These are phyloP conservation scores for Limnephilus rhombicus DNA, from an alignment of 2,888 invertebrate genomes.

Conservation along the genomic window DNA sequence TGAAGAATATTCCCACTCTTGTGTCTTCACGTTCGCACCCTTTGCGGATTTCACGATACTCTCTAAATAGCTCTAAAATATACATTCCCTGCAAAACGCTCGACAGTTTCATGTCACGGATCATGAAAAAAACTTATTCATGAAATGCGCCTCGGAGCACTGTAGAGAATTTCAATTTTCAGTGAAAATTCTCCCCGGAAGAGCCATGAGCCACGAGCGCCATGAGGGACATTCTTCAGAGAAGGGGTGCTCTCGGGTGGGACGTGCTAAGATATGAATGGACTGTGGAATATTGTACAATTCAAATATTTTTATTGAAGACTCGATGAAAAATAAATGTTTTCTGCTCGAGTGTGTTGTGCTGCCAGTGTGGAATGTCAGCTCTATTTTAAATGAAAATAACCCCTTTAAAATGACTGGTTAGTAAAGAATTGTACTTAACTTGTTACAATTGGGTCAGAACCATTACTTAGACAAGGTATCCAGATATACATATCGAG, in stretches of 20 bases:
- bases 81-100: not conserved
- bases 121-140: not conserved
- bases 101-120: conserved; percentile 1
- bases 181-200: not conserved
- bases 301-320: not conserved
- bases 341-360: not conserved
- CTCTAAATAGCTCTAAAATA: not conserved
- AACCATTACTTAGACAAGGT: too few species aligned
- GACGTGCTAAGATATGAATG: not conserved
- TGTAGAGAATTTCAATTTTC: not conserved
- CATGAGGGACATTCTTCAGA: not conserved
- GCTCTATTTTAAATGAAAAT: not conserved
- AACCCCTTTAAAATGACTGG: not conserved
- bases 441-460: not conserved
- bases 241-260: not conserved
- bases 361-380: not conserved
- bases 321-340: not conserved
- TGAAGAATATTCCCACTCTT: not conserved
- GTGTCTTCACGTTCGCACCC: not conserved
- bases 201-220: not conserved
- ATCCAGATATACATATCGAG: too few species aligned
- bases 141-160: not conserved
- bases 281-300: not conserved
- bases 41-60: not conserved
- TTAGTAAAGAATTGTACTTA: not conserved